Conservation (phyloP, 2,888 invertebrate species). For the Salticus scenicus region DNA sequence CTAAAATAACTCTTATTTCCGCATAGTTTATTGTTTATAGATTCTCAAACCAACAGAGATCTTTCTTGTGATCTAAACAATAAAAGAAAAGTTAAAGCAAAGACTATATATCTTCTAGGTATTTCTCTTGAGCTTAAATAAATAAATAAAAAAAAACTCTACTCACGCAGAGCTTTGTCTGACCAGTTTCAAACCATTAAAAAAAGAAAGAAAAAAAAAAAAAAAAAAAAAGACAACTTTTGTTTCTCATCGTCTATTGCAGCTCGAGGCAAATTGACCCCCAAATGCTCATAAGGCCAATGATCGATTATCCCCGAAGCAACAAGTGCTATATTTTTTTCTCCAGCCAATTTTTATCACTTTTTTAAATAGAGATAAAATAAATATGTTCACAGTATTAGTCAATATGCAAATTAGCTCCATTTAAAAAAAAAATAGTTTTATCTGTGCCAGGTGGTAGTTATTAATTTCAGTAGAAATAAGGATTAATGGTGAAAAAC, state of each 20-base stretch:
- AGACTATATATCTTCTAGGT: not conserved
- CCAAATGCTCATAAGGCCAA: constrained; percentile 28
- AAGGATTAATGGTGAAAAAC: constrained; percentile 36
- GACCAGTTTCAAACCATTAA: constrained; percentile 38
- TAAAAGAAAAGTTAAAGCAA: constrained; percentile 26
- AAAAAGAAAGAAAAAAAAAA: too few species aligned
- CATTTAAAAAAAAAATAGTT: constrained; percentile 2
- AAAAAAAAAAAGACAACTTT: too few species aligned
- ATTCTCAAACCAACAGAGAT: constrained; percentile 8
- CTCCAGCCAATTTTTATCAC: not conserved
- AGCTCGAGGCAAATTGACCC: constrained; percentile 34
- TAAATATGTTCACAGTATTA: constrained; percentile 40
- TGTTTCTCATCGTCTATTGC: constrained; percentile 10
- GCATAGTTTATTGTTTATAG: constrained; percentile 48
- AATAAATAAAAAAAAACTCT: not conserved
- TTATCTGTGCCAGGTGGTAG: constrained; percentile 24
- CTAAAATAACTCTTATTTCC: constrained; percentile 43
- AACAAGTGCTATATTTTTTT: constrained; percentile 8
- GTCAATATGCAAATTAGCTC: constrained; percentile 45
- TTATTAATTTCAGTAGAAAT: constrained; percentile 36
- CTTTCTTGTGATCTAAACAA: constrained; percentile 26
- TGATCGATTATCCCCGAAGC: constrained; percentile 34
- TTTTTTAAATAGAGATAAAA: constrained; percentile 9
- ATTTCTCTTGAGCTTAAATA: not conserved
- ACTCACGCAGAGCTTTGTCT: constrained; percentile 28